Evolutionary conservation across 2,113 vertebrate species (phyloP), one percentile per base, ranked within the genome.

Genomic region (Plotosus lineatus): DNA sequence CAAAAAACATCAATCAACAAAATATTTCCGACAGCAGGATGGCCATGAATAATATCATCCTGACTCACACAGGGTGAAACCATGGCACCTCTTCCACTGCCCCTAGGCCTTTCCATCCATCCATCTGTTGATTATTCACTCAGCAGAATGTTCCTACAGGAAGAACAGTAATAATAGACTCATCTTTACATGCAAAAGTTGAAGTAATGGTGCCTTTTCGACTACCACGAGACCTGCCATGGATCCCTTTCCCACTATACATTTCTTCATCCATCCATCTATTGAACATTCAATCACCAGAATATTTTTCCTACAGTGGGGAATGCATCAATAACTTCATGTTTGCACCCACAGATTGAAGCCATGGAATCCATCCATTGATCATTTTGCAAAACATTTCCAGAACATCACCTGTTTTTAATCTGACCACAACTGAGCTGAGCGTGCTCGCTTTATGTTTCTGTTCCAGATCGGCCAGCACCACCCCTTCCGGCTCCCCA

Each of bases 401-500:
- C 71, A 56, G 26, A 61, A 33, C 19, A 23, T 74, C 53, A n/a
- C n/a, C 10, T 23, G 3, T 31, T 61, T 53, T 53, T 9, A 19
- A n/a, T 73, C 72, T 66, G 63, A 66, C 63, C 61, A 4, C 65
- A 28, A 69, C 66, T 46, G 40, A 26, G 66, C 38, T 69, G 12
- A 69, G 40, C 21, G 14, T 44, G 65, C 71, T 78, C 50, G 72
- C 46, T 85, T 75, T 83, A 6, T 77, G 23, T 44, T 40, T 75
- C 12, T 84, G 40, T 73, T 81, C 77, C 84, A 99, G 98, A 89
- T 99, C 98, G 84, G 98, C 97, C 86, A 97, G 95, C 80, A 98
- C 98, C 66, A 99, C 98, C 0, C 98, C 98, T 5, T 99, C 97
- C 15, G 97, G 94, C 53, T 95, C 94, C 12, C 93, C 93, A 2